Base-by-base conservation (phyloP, 2,888 invertebrate genomes). In the Aporophyla lueneburgensis region DNA sequence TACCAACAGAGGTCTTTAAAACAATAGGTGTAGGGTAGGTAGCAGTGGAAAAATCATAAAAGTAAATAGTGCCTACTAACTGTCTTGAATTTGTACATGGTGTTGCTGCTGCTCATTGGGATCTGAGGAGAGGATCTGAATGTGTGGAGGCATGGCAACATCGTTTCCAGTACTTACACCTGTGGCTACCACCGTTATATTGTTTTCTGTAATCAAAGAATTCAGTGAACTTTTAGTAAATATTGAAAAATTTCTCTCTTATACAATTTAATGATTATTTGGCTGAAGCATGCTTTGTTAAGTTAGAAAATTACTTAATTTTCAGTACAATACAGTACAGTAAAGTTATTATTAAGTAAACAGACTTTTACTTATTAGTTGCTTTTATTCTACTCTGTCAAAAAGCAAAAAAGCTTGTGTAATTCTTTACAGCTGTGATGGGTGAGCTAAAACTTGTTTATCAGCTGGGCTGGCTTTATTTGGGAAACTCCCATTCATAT, bases 161-260 rank as follows among this genome's bases (percentile, higher is more conserved):
- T 96, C 96, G 88, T 95, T 96, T 53, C 92, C 92, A 24, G 92
- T 88, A 76, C 92, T 92, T 2, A 96, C 96, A 66, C 96, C 95
- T 2, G 96, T 93, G 0, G 97, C 95, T 40, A 97, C 97, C 46
- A 97, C 97, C 21, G 97, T 96, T 81, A 97, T 97, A 70, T 97
- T 96, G 83, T 93, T 97, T 80, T 97, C 96, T 96, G 93, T 72
- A 92, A 93, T 58, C 19, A 81, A 70, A 66, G 10, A 74, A 53
- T 40, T 33, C 19, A 49, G 24, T 40, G 0, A 19, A 49, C 21
- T 27, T 27, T 49, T 40, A 33, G 40, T 21, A 49, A 70, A 62
- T 21, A 9, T 16, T 10, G 10, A 33, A 33, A 21, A 5, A 33
- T 19, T 59, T 33, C 19, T 10, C 9, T 24, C 40, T 21, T 21